Conservation (phyloP, 2,113 vertebrate species). For the Ptychochromis oligacanthus region DNA sequence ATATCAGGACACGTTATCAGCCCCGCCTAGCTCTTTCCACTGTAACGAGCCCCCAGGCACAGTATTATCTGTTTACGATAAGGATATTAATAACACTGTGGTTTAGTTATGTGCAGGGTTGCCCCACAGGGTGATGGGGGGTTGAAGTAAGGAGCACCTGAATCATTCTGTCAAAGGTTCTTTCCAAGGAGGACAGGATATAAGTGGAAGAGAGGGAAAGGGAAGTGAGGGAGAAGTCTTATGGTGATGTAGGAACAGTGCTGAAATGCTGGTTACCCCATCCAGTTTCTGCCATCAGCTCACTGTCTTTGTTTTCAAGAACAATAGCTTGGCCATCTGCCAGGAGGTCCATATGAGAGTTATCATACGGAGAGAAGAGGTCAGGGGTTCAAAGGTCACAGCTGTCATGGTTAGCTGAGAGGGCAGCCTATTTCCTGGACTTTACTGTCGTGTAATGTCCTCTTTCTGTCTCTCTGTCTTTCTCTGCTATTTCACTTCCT, state of each 20-base stretch:
- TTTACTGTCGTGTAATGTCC: conserved; percentile 31
- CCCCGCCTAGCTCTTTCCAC: conserved; percentile 54
- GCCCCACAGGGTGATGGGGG: conserved; percentile 37
- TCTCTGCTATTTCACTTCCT: conserved; percentile 48
- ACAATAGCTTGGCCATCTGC: conserved; percentile 68
- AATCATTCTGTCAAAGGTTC: conserved; percentile 67
- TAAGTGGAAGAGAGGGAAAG: conserved; percentile 2
- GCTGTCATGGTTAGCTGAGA: conserved; percentile 50
- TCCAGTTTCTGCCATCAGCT: conserved; percentile 32
- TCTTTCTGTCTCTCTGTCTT: conserved; percentile 44
- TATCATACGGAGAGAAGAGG: conserved; percentile 19
- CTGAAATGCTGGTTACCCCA: conserved; percentile 25
- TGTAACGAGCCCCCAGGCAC: conserved; percentile 73
- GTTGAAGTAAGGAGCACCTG: conserved; percentile 42
- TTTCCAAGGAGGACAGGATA: conserved; percentile 36
- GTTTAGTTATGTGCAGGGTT: conserved; percentile 69
- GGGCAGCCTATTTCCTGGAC: conserved; percentile 25
- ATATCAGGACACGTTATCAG: conserved; percentile 68
- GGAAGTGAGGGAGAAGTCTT: conserved; percentile 14
- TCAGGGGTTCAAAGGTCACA: conserved; percentile 51
- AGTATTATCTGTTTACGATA: conserved; percentile 80
- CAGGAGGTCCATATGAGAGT: conserved; percentile 41
- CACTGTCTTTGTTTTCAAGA: conserved; percentile 48
- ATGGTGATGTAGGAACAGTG: conserved; percentile 7
- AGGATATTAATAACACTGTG: conserved; percentile 78